Evolutionary conservation across 2,888 invertebrate genomes (phyloP), one percentile per base, ranked within the genome.

Genomic region (Trachelus stipa): DNA sequence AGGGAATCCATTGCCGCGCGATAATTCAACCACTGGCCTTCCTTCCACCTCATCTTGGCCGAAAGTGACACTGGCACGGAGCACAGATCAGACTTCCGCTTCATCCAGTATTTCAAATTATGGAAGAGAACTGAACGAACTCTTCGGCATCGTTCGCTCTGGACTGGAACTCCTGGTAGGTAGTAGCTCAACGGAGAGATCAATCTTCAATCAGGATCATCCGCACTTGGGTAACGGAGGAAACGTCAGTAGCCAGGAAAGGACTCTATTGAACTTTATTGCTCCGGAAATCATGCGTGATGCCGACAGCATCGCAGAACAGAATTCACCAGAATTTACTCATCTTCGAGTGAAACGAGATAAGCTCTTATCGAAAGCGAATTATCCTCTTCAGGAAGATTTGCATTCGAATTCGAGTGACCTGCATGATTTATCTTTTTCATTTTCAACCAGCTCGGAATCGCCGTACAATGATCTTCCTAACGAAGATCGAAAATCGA

Each of bases 291-390:
- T 81, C 33, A 68, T 69, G 2, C 75, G 75, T 31, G 82, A 83
- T 68, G 33, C 76, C 31, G 79, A 80, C 71, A 77, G 77, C 11
- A 31, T 76, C 12, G 69, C 73, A 30, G 78, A 81, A 34, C 69
- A 69, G 1, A 75, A 68, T 11, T 73, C 40, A 0, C 33, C 69
- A 2, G 40, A 77, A 34, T 37, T 30, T 12, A 12, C 68, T 33
- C 81, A 83, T 75, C 77, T 79, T 34, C 81, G 83, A 1, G 83
- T 83, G 15, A 83, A 83, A 68, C 81, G 83, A 56, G 79, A 79
- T 56, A 78, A 74, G 73, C 73, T 73, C n/a, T 40, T 15, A 15
- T 15, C 4, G 40, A 40, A 40, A 6, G 15, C 6, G 6, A 40
- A 0, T 15, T 1, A 40, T 40, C 40, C 40, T 40, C 15, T 40